Conservation (phyloP, 2,113 vertebrate genomes). For the Hypanus sabinus region DNA sequence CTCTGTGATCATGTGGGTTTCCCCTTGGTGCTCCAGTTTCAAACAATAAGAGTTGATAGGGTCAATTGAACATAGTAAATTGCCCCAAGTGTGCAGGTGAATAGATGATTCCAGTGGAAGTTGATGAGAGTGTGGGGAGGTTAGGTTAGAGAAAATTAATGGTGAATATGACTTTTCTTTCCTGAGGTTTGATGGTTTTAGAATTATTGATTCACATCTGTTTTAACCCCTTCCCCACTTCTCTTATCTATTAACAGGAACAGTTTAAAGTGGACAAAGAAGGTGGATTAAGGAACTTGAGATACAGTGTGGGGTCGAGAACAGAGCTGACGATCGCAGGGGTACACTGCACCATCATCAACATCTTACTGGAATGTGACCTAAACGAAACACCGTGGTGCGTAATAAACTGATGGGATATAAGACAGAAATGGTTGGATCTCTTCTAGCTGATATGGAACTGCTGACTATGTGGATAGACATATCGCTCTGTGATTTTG, state of each 20-base stretch:
- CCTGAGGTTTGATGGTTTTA: neutral
- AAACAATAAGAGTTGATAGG: too few relatives aligned
- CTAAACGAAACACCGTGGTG: constrained; percentile 81
- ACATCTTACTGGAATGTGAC: constrained; percentile 77
- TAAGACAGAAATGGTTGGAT: neutral
- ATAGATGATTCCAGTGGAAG: too few relatives aligned
- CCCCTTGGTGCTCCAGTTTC: too few relatives aligned
- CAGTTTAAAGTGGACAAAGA: constrained; percentile 91
- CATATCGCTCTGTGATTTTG: neutral
- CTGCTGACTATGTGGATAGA: neutral
- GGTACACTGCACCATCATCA: constrained; percentile 81
- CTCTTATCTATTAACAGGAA: constrained; percentile 58
- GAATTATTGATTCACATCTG: neutral
- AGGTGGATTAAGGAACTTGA: constrained; percentile 81
- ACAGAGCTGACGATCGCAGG: constrained; percentile 73
- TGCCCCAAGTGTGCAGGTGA: too few relatives aligned
- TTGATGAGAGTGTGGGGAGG: too few relatives aligned
- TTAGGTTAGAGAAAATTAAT: too few relatives aligned
- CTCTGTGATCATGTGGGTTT: too few relatives aligned
- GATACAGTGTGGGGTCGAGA: constrained; percentile 73
- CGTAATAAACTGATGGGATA: constrained; percentile 58
- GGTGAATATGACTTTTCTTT: too few relatives aligned
- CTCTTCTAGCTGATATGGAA: neutral
- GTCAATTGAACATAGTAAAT: too few relatives aligned
- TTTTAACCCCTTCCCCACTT: neutral